Evolutionary conservation across 2,113 vertebrate genomes (phyloP).

Genomic region (Pseudopodoces humilis): DNA sequence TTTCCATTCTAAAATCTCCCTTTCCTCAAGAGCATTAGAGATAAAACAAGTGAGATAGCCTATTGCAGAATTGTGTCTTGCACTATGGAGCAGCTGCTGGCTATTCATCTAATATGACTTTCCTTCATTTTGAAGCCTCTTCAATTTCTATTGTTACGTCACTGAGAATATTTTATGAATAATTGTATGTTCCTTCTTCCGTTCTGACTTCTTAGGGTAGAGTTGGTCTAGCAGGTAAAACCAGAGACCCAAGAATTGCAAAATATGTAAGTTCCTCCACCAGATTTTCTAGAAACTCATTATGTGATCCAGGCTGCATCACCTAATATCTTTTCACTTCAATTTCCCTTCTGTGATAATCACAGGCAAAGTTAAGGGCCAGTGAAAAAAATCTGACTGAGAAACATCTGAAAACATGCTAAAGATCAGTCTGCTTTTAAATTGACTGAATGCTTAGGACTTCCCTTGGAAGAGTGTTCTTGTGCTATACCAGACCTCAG

Average conservation of each 20-base stretch:
- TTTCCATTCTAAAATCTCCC: neutral
- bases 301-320: neutral
- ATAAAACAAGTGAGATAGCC: neutral
- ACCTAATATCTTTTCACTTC: neutral
- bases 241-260: neutral
- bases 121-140: neutral
- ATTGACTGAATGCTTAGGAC: neutral
- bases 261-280: neutral
- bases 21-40: neutral
- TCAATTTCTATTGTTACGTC: neutral
- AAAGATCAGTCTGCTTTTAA: neutral
- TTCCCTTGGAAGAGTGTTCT: conserved; percentile 66
- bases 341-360: neutral
- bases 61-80: neutral
- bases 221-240: neutral
- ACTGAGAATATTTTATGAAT: neutral
- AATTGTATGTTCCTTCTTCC: neutral
- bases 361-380: neutral
- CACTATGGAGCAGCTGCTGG: neutral
- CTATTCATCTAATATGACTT: neutral
- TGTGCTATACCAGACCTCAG: conserved; percentile 46
- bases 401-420: neutral
- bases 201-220: neutral
- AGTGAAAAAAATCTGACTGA: neutral
- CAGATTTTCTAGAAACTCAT: neutral